Evolutionary conservation across 2,888 invertebrate species (phyloP).

Genomic region (Meloe dianella): DNA sequence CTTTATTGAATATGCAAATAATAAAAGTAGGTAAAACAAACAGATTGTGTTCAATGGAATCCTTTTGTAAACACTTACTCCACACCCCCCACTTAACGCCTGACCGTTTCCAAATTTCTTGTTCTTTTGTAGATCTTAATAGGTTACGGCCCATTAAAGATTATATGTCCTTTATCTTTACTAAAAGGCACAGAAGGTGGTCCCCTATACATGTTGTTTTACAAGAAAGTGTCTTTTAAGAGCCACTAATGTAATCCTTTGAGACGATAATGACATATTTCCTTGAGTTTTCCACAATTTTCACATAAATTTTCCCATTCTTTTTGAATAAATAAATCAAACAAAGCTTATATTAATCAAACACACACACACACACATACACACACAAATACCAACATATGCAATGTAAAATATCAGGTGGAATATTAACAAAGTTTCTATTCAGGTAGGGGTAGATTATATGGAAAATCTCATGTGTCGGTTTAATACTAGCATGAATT

Average conservation of each 20-base stretch:
- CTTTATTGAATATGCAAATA: background rate
- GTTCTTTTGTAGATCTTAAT: constrained; percentile 16
- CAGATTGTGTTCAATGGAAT: no score
- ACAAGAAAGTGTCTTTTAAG: constrained; percentile 15
- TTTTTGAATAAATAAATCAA: background rate
- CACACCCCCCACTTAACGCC: background rate
- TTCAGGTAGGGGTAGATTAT: no score
- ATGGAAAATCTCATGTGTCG: no score
- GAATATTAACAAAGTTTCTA: no score
- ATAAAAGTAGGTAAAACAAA: background rate
- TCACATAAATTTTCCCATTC: background rate
- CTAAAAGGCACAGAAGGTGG: background rate
- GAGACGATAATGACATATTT: background rate
- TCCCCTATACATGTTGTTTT: constrained; percentile 9
- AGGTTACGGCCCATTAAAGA: constrained; percentile 22
- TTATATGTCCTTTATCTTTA: constrained; percentile 13
- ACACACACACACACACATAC: no score
- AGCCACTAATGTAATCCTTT: background rate
- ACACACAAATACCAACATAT: no score
- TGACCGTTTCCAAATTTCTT: background rate
- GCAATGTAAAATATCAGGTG: no score
- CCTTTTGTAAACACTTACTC: no score
- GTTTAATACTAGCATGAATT: no score
- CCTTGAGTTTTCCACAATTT: background rate
- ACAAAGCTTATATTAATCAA: background rate